Conservation (phyloP, 2,888 invertebrate genomes). For the Augochlorella aurata region DNA sequence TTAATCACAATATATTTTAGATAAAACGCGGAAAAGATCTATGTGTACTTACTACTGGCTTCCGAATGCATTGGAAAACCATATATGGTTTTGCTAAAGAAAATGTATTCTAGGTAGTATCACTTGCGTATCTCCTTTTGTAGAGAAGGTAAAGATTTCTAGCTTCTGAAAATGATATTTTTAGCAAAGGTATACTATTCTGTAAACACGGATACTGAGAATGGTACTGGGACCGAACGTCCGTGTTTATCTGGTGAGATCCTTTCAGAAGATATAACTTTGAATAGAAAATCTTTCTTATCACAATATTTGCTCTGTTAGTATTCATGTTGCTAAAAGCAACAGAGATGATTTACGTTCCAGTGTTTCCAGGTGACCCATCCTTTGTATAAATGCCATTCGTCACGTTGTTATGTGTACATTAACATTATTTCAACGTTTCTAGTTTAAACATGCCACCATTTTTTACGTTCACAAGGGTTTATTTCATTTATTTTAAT, state of each 20-base stretch:
- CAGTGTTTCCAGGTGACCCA: not conserved
- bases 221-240: not conserved
- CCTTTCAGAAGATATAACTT: not conserved
- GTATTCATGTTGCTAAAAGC: not conserved
- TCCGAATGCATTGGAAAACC: not conserved
- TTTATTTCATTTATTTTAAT: too few relatives aligned
- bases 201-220: not conserved
- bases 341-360: not conserved
- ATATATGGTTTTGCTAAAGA: not conserved
- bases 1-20: too few relatives aligned
- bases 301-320: not conserved
- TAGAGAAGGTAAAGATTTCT: not conserved
- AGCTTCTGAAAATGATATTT: conserved; percentile 3
- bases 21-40: too few relatives aligned
- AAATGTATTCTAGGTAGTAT: not conserved
- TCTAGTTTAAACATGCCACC: too few relatives aligned
- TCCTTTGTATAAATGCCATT: not conserved
- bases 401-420: not conserved
- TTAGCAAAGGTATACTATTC: not conserved
- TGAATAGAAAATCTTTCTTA: not conserved
- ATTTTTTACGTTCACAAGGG: too few relatives aligned
- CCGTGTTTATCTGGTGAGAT: not conserved
- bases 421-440: too few relatives aligned
- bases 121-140: not conserved
- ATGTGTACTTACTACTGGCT: not conserved